These are phyloP conservation scores for Centropus bengalensis DNA, from an alignment of 2,113 vertebrate species.

Conservation along the genomic window DNA sequence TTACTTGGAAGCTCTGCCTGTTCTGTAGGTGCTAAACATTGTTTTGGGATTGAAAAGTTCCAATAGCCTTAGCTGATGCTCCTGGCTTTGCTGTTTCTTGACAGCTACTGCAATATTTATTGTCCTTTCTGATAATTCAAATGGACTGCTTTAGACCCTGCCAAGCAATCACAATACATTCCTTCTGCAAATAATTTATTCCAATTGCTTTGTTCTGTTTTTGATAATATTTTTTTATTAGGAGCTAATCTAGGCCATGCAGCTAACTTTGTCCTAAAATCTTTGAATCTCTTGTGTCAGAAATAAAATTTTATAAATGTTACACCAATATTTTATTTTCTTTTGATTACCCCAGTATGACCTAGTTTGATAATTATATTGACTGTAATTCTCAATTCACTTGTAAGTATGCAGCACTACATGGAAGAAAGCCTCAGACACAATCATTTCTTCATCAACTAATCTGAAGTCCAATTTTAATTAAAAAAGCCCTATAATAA, in stretches of 20 bases:
- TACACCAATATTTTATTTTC: neutral
- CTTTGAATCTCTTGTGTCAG: neutral
- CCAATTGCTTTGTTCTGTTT: neutral
- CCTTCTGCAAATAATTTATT: neutral
- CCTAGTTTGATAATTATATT: neutral
- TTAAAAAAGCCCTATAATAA: neutral
- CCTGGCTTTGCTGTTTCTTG: neutral
- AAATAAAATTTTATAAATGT: neutral
- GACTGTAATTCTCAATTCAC: neutral
- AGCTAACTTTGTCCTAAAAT: slow-evolving; percentile 2
- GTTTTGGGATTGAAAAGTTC: neutral
- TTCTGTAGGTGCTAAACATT: neutral
- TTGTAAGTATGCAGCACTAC: neutral
- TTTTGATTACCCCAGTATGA: neutral
- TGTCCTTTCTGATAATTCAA: neutral
- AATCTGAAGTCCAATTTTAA: neutral
- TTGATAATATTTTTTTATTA: neutral
- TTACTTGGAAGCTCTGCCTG: neutral
- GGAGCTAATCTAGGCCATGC: neutral
- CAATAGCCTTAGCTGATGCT: neutral
- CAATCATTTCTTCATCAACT: neutral
- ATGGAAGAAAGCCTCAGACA: neutral
- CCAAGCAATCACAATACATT: neutral
- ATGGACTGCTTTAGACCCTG: neutral
- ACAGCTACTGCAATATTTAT: neutral